Evolutionary conservation across 2,113 vertebrate genomes (phyloP).

Genomic region (Danio rerio): GRCz12tu NC_133199.1:2214001-2214500

Average conservation of each 20-base stretch:
- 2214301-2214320: constrained; percentile 65
- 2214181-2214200: too few relatives aligned
- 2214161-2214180: too few relatives aligned
- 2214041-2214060: too few relatives aligned
- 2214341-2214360: constrained; percentile 63
- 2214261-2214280: neutral
- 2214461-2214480: constrained; percentile 80
- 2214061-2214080: too few relatives aligned
- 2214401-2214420: constrained; percentile 76
- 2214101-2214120: too few relatives aligned
- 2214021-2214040: too few relatives aligned
- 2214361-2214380: constrained; percentile 71
- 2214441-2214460: constrained; percentile 85
- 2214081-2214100: too few relatives aligned
- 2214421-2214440: constrained; percentile 82
- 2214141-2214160: too few relatives aligned
- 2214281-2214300: constrained; percentile 13
- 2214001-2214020: too few relatives aligned
- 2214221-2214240: too few relatives aligned
- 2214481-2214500: constrained; percentile 73
- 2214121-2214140: too few relatives aligned
- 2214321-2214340: constrained; percentile 62
- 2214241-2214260: neutral
- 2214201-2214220: too few relatives aligned
- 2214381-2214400: constrained; percentile 74